These are phyloP conservation scores for Ursus arctos DNA, from an alignment of 2,113 vertebrate species.

Conservation along the genomic window DNA sequence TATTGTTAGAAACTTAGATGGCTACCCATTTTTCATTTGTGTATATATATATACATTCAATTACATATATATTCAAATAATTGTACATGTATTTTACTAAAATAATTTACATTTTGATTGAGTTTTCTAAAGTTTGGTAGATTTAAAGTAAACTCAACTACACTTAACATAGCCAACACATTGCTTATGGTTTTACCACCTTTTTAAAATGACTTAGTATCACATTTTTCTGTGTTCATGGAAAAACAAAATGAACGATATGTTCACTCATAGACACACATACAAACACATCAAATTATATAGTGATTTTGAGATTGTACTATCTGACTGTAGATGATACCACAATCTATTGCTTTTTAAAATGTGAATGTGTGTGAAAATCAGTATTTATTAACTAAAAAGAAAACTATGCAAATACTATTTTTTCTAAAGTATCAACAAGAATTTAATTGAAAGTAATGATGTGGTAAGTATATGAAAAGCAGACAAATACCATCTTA, in stretches of 20 bases:
- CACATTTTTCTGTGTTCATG: not conserved
- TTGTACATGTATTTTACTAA: not conserved
- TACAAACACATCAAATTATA: not conserved
- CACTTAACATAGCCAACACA: not conserved
- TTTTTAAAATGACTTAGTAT: not conserved
- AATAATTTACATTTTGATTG: constrained; percentile 28
- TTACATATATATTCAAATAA: not conserved
- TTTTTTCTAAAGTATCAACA: not conserved
- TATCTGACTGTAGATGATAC: not conserved
- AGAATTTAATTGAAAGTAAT: constrained; percentile 43
- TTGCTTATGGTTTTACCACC: not conserved
- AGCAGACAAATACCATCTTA: not conserved
- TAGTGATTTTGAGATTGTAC: constrained; percentile 7
- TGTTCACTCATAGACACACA: not conserved
- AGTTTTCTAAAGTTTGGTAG: not conserved
- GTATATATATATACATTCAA: too few species aligned
- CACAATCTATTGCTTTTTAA: not conserved
- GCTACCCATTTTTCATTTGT: not conserved
- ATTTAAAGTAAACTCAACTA: constrained; percentile 42
- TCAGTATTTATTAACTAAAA: not conserved
- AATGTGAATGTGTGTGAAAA: not conserved
- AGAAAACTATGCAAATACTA: not conserved
- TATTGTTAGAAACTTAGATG: not conserved
- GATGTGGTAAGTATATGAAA: not conserved
- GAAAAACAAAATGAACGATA: not conserved